Conservation (phyloP, 2,113 vertebrate species). For the Melospiza melodia region DNA sequence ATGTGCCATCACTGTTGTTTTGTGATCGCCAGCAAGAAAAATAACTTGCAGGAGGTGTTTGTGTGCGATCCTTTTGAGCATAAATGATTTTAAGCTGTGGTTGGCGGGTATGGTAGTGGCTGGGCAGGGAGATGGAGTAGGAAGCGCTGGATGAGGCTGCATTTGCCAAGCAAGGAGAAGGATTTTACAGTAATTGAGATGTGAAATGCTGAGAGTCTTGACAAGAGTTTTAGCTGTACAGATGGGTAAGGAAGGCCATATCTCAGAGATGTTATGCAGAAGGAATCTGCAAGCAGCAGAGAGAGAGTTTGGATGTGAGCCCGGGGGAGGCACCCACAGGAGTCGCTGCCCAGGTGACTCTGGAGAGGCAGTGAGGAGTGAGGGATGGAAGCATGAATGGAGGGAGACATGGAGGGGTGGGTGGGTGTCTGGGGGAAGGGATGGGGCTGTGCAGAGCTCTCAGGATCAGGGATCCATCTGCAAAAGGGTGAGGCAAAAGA, state of each 20-base stretch:
- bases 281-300: slow-evolving; percentile 64
- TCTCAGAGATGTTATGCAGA: slow-evolving; percentile 66
- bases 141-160: slow-evolving; percentile 54
- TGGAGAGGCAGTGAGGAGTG: background rate
- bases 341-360: slow-evolving; percentile 64
- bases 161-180: slow-evolving; percentile 67
- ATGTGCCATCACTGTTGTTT: background rate
- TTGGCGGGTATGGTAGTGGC: slow-evolving; percentile 48
- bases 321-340: slow-evolving; percentile 36
- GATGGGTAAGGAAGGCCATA: slow-evolving; percentile 71
- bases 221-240: slow-evolving; percentile 73
- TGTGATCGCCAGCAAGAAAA: background rate
- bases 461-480: background rate
- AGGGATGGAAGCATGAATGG: background rate
- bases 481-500: background rate
- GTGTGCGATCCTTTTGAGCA: slow-evolving; percentile 45
- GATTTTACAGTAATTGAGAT: slow-evolving; percentile 72
- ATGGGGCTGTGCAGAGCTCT: background rate
- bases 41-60: slow-evolving; percentile 40
- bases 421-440: background rate
- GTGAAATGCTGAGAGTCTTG: slow-evolving; percentile 70
- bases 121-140: slow-evolving; percentile 58
- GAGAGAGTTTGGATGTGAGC: slow-evolving; percentile 51
- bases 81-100: slow-evolving; percentile 62
- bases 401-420: background rate